Evolutionary conservation across 2,888 invertebrate genomes (phyloP).

Genomic region (Allacma fusca): DNA sequence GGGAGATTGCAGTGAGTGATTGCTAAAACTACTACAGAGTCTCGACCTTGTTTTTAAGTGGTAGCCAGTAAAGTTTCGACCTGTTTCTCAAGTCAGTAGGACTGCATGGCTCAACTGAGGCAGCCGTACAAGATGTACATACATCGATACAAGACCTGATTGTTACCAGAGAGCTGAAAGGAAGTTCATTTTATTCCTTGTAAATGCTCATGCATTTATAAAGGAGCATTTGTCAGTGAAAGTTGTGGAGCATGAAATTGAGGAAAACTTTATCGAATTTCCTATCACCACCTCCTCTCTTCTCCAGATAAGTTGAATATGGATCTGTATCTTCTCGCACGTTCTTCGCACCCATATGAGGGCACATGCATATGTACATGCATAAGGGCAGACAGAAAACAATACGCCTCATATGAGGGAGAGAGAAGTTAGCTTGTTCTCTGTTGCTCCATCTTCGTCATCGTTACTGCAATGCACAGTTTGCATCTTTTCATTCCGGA

Average conservation of each 20-base stretch:
- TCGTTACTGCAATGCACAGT: background rate
- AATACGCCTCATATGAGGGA: background rate
- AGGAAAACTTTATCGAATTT: background rate
- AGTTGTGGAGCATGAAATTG: conserved; percentile 15
- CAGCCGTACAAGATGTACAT: too few relatives aligned
- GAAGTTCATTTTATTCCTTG: background rate
- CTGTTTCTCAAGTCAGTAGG: too few relatives aligned
- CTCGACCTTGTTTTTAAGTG: too few relatives aligned
- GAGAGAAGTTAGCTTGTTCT: background rate
- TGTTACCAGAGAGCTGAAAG: background rate
- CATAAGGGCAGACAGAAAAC: too few relatives aligned
- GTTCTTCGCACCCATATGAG: too few relatives aligned
- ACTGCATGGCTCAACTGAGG: too few relatives aligned
- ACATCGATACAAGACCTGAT: too few relatives aligned
- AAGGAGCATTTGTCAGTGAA: conserved; percentile 1
- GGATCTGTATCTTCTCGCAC: background rate
- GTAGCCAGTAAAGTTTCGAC: too few relatives aligned
- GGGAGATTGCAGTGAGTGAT: too few relatives aligned
- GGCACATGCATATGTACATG: too few relatives aligned
- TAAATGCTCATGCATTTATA: conserved; percentile 8
- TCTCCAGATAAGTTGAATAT: background rate
- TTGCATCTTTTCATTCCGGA: background rate
- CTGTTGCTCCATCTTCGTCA: background rate
- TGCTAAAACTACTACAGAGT: too few relatives aligned
- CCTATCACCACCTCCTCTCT: background rate